Base-by-base conservation (phyloP, 2,113 vertebrate genomes). In the Dicentrarchus labrax region DNA sequence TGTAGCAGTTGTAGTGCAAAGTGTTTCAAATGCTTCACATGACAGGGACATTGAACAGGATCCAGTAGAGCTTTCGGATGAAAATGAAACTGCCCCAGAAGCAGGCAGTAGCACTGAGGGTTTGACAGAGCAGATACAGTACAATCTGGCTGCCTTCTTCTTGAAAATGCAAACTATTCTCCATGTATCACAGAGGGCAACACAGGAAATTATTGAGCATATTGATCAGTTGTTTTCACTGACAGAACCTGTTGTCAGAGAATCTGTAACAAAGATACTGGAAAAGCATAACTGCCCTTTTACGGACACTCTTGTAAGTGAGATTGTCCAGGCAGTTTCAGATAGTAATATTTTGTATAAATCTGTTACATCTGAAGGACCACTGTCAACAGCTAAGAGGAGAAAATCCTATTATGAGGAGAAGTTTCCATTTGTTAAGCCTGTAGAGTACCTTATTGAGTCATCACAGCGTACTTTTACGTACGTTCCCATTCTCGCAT, bases 151-250 rank as follows among this genome's bases (percentile, higher is more conserved):
- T 50, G 76, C 60, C 0, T 83, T 85, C n/a, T 85, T 83, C 8
- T 51, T 88, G 45, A 88, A 85, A 83, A 74, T 88, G 80, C 61
- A 78, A 65, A 78, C 64, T n/a, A 53, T 88, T 72, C 73, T 88
- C 10, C 73, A 76, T 84, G 80, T 86, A 15, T 88, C 81, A 69
- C 15, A 86, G 39, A 84, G 60, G 17, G 74, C 66, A 78, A 79
- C 22, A 64, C 78, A 87, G 41, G 71, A 90, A 65, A 83, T 90
- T 6, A 78, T 79, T 84, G 84, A 82, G 12, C 71, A 84, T 5
- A 50, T 79, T 45, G 82, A 88, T 71, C 61, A 86, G 41, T 71
- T 88, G 21, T 82, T 88, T 91, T 78, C 39, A 69, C 64, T 79
- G 5, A 83, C 84, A n/a, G 56, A 85, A 84, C 84, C 83, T 69